Conservation (phyloP, 2,797 vertebrate genomes). For the Peromyscus eremicus region DNA sequence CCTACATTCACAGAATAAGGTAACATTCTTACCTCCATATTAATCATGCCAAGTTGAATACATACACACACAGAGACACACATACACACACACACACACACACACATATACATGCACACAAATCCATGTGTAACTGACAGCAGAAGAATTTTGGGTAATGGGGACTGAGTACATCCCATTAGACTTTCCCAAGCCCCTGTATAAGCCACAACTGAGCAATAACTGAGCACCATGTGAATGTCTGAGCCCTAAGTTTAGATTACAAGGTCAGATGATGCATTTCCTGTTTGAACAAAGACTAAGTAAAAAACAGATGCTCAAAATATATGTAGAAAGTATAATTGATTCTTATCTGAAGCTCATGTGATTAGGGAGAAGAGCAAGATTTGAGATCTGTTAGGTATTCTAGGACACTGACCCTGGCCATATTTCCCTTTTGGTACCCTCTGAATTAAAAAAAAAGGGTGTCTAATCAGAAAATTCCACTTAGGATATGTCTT, state of each 20-base stretch:
- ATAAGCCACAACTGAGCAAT: neutral
- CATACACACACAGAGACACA: too few relatives aligned
- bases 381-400: too few relatives aligned
- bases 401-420: too few relatives aligned
- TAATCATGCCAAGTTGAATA: too few relatives aligned
- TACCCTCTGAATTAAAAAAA: too few relatives aligned
- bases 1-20: neutral
- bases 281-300: neutral
- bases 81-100: neutral
- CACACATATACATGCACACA: neutral
- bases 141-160: neutral
- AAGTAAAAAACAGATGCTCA: neutral
- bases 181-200: neutral
- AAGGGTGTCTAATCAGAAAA: too few relatives aligned
- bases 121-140: neutral
- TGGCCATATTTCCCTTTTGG: too few relatives aligned
- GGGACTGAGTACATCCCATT: too few relatives aligned
- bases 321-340: neutral
- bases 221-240: neutral
- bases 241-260: neutral
- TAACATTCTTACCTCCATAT: neutral
- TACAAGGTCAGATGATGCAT: neutral
- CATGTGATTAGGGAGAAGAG: too few relatives aligned
- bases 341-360: too few relatives aligned
- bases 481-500: too few relatives aligned